Percentiles rank a stretch among this genome's conserved stretches.
Conservation (phyloP, 2,113 vertebrate genomes). For the Pelodiscus sinensis region DNA sequence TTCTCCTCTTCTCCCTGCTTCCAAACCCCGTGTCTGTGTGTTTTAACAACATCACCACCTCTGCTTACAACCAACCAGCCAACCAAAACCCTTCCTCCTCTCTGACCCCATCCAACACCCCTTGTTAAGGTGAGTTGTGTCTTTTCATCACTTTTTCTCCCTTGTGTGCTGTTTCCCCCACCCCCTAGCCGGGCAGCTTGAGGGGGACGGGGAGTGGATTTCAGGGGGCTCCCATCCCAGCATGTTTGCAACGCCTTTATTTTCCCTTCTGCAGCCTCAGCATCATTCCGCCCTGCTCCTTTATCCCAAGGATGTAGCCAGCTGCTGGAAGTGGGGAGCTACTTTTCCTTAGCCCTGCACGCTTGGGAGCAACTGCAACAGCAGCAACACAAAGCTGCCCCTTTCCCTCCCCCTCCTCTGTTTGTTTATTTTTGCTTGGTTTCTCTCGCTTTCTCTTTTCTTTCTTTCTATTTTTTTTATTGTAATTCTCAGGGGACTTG, state of each 20-base stretch:
- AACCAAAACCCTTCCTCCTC: conserved; percentile 71
- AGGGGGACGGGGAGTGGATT: conserved; percentile 47
- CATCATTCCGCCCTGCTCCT: conserved; percentile 58
- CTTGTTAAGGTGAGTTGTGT: conserved; percentile 79
- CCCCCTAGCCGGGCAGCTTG: conserved; percentile 2
- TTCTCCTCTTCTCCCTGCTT: conserved; percentile 63
- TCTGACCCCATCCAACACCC: conserved; percentile 76
- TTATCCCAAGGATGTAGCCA: conserved; percentile 53
- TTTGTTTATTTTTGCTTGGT: background rate
- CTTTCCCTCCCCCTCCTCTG: conserved; percentile 8
- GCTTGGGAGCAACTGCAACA: conserved; percentile 18
- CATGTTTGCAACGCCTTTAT: conserved; percentile 46
- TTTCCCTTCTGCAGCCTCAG: conserved; percentile 65
- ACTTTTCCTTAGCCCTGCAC: conserved; percentile 41
- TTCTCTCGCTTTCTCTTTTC: background rate
- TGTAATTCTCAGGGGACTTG: conserved; percentile 5
- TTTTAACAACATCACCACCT: conserved; percentile 72
- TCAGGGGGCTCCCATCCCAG: conserved; percentile 45
- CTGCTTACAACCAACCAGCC: conserved; percentile 68
- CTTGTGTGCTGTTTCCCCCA: conserved; percentile 39
- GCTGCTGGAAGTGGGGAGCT: conserved; percentile 58
- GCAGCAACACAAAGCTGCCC: conserved; percentile 2
- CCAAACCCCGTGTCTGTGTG: conserved; percentile 70
- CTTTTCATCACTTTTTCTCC: conserved; percentile 75
- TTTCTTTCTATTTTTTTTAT: background rate